phyloP scores from a whole-genome alignment of 2,113 vertebrate species.

The Microtus oregoni region DNA sequence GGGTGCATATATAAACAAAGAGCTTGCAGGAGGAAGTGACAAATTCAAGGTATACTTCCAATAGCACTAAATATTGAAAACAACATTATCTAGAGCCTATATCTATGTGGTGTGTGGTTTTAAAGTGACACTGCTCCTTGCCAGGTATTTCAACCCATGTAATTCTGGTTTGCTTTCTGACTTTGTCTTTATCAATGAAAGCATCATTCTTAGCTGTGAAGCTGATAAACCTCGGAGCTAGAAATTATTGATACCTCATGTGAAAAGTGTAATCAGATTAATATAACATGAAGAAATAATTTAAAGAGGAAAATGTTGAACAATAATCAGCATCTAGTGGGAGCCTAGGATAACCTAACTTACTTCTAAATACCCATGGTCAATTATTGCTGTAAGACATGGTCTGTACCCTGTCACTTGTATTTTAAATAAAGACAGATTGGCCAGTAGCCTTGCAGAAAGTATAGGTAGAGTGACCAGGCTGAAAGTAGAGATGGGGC shows the following conservation, averaged over 20 bases:
- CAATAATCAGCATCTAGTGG: neutral
- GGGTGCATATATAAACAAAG: neutral
- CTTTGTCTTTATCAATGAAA: neutral
- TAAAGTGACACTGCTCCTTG: neutral
- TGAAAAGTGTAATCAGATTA: neutral
- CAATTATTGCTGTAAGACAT: no score
- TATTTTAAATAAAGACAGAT: no score
- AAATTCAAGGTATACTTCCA: neutral
- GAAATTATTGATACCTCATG: neutral
- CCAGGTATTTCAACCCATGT: neutral
- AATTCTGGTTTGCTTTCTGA: neutral
- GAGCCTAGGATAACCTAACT: neutral
- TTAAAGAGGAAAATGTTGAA: neutral
- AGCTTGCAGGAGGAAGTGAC: neutral
- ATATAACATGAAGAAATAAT: conserved; percentile 32
- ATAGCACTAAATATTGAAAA: neutral
- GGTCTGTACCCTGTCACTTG: no score
- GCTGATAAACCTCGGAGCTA: neutral
- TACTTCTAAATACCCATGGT: no score
- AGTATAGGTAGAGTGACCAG: no score
- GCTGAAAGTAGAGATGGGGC: no score
- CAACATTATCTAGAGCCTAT: neutral
- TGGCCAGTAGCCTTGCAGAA: no score
- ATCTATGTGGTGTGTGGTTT: neutral
- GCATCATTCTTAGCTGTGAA: neutral